Conservation (phyloP, 2,797 vertebrate species). For the Enteromius fasciolatus region DNA sequence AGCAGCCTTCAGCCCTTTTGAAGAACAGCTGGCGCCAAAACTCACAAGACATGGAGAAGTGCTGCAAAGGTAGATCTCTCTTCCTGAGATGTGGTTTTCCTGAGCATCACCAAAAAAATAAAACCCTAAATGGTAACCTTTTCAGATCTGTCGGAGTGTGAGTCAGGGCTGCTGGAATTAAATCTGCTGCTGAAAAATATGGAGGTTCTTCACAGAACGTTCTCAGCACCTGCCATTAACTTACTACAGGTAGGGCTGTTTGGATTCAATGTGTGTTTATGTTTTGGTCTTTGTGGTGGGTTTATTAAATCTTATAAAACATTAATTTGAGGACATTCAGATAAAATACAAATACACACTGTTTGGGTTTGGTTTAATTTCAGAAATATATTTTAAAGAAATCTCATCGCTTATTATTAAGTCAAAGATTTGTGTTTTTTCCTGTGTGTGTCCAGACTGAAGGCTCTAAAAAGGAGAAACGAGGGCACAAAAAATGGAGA, state of each 20-base stretch:
- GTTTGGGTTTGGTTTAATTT: not conserved
- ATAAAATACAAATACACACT: not conserved
- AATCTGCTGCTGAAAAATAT: constrained; percentile 93
- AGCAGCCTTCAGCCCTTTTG: constrained; percentile 84
- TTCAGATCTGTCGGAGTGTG: constrained; percentile 90
- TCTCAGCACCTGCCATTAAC: constrained; percentile 90
- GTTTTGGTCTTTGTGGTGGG: not conserved
- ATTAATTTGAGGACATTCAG: not conserved
- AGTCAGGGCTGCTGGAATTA: constrained; percentile 88
- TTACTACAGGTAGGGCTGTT: constrained; percentile 82
- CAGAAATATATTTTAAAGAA: not conserved
- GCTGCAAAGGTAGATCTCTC: constrained; percentile 84
- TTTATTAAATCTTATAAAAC: not conserved
- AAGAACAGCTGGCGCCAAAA: constrained; percentile 89
- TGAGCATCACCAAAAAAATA: not conserved
- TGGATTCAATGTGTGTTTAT: not conserved
- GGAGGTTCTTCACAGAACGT: constrained; percentile 92
- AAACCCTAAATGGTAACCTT: not conserved
- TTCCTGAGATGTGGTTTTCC: not conserved
- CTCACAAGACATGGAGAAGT: constrained; percentile 92
- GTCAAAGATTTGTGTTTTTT: not conserved
- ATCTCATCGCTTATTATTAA: not conserved
- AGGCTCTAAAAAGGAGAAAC: constrained; percentile 94
- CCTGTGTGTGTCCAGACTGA: constrained; percentile 65
- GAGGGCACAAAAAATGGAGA: constrained; percentile 85